A percentile compares a stretch with the other conserved stretches of the same genome.
Evolutionary conservation across 2,888 invertebrate species (phyloP).

Genomic region (Noctuana brunneofusca): DNA sequence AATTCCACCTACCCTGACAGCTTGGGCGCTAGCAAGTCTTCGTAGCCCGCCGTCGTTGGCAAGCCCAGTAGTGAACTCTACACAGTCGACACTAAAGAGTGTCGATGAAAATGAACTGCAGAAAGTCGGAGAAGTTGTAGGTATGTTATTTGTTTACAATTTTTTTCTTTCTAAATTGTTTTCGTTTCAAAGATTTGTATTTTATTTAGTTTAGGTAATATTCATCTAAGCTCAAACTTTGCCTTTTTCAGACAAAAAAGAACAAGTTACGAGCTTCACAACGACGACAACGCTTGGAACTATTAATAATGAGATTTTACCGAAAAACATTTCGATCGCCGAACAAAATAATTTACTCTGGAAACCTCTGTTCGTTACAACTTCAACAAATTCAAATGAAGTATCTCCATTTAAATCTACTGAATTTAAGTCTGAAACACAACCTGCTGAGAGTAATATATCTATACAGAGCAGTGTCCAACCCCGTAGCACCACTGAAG

Average conservation of each 20-base stretch:
- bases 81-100: slow-evolving; percentile 54
- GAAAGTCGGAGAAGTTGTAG: slow-evolving; percentile 68
- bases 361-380: slow-evolving; percentile 53
- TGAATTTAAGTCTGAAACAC: slow-evolving; percentile 60
- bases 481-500: slow-evolving; percentile 48
- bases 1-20: slow-evolving; percentile 77
- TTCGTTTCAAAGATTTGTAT: slow-evolving; percentile 41
- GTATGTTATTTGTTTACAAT: slow-evolving; percentile 43
- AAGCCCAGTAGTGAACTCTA: slow-evolving; percentile 50
- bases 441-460: slow-evolving; percentile 66
- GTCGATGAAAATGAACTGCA: slow-evolving; percentile 73
- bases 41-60: slow-evolving; percentile 65
- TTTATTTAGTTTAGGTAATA: no score
- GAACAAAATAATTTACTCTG: slow-evolving; percentile 59
- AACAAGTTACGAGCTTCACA: slow-evolving; percentile 47
- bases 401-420: slow-evolving; percentile 46
- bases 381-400: slow-evolving; percentile 45
- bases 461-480: slow-evolving; percentile 59
- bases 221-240: neutral
- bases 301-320: slow-evolving; percentile 59
- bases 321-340: slow-evolving; percentile 60
- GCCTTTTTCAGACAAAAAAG: slow-evolving; percentile 65
- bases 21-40: slow-evolving; percentile 78
- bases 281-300: slow-evolving; percentile 50
- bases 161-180: neutral